Conservation (phyloP, 2,113 vertebrate genomes). For the Python bivittatus region DNA sequence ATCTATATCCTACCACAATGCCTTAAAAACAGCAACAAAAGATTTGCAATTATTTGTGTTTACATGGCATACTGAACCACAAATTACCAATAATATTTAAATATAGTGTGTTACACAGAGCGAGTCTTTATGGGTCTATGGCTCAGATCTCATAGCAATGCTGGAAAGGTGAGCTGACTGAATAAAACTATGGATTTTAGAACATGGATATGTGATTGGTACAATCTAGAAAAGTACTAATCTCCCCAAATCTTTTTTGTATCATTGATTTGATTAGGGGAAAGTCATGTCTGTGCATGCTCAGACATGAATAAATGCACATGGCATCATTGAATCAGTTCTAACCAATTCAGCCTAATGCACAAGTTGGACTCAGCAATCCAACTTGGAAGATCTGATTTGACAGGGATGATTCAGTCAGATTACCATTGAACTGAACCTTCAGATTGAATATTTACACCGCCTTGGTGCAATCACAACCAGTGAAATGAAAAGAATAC, state of each 20-base stretch:
- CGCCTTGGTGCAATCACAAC: not conserved
- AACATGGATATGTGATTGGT: not conserved
- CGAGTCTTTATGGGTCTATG: not conserved
- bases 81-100: not conserved
- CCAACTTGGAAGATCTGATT: not conserved
- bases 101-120: not conserved
- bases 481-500: not conserved
- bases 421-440: not conserved
- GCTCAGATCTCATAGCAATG: not conserved
- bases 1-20: not conserved
- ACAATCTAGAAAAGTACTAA: not conserved
- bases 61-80: not conserved
- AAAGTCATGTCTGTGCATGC: not conserved
- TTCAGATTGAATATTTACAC: not conserved
- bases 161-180: not conserved
- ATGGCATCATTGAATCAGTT: not conserved
- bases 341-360: not conserved
- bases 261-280: not conserved
- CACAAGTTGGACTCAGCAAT: not conserved
- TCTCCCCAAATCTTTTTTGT: not conserved
- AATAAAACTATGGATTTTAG: not conserved
- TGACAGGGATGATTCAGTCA: not conserved
- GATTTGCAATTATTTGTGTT: not conserved
- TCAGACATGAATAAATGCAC: not conserved
- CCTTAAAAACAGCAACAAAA: not conserved